phyloP scores from a whole-genome alignment of 2,113 vertebrate genomes.

The Trichomycterus rosablanca region DNA sequence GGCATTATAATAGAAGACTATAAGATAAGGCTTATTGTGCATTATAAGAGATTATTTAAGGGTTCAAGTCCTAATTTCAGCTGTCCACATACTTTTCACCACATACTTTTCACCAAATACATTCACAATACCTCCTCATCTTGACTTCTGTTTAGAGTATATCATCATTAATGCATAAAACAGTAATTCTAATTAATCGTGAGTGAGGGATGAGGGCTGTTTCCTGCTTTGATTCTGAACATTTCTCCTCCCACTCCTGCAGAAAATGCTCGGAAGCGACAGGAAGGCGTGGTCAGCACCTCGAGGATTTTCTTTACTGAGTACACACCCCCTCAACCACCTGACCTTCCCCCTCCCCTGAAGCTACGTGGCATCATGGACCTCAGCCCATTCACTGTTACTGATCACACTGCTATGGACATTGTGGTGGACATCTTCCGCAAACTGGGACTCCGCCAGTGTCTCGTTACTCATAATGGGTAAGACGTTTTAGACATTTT shows the following conservation, averaged over 20 bases:
- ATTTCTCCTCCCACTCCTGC: not conserved
- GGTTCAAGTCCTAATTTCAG: too few relatives aligned
- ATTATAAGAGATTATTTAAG: too few relatives aligned
- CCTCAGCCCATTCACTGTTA: conserved; percentile 83
- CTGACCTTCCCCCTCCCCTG: conserved; percentile 69
- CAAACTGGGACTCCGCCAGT: conserved; percentile 81
- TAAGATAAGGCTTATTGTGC: too few relatives aligned
- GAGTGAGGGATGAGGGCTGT: too few relatives aligned
- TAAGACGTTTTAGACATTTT: conserved; percentile 33
- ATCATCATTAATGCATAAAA: too few relatives aligned
- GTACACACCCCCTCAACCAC: conserved; percentile 74
- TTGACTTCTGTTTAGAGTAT: too few relatives aligned
- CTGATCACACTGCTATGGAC: conserved; percentile 83
- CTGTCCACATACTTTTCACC: too few relatives aligned
- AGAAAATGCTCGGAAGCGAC: conserved; percentile 82
- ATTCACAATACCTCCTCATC: too few relatives aligned
- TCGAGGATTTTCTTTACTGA: conserved; percentile 82
- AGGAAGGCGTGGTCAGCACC: conserved; percentile 81
- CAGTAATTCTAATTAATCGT: too few relatives aligned
- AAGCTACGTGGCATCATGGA: conserved; percentile 82
- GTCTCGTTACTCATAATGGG: conserved; percentile 85
- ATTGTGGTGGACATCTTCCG: conserved; percentile 86
- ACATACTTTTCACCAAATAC: too few relatives aligned
- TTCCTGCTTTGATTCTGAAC: too few relatives aligned
- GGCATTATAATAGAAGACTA: too few relatives aligned